Conservation (phyloP, 2,888 invertebrate species). For the Drosophila helvetica region DNA sequence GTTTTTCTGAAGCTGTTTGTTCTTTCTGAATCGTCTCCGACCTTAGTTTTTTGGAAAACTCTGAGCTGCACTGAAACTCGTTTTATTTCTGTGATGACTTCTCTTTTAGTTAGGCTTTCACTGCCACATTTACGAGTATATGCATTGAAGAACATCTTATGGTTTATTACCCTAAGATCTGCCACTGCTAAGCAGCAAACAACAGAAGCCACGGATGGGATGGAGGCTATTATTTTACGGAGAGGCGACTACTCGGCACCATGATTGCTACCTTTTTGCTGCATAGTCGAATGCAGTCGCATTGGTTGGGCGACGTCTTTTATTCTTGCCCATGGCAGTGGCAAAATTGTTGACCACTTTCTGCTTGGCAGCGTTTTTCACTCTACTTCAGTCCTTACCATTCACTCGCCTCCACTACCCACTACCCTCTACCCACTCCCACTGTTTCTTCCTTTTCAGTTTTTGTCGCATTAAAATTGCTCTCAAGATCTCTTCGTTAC, state of each 20-base stretch:
- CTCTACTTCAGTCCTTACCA: slow-evolving; percentile 34
- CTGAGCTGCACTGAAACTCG: slow-evolving; percentile 4
- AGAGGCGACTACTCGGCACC: slow-evolving; percentile 56
- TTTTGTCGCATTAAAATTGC: slow-evolving; percentile 63
- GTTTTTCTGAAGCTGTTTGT: background rate
- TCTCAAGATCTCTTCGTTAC: slow-evolving; percentile 68
- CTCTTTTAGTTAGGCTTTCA: slow-evolving; percentile 56
- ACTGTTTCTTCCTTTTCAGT: slow-evolving; percentile 9
- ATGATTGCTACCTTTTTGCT: slow-evolving; percentile 70
- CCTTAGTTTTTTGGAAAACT: background rate
- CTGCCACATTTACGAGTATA: slow-evolving; percentile 55
- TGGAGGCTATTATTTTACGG: slow-evolving; percentile 66
- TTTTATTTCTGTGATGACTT: slow-evolving; percentile 19
- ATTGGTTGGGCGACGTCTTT: slow-evolving; percentile 54
- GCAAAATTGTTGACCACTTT: slow-evolving; percentile 77
- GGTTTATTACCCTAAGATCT: slow-evolving; percentile 61
- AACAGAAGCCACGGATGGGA: slow-evolving; percentile 51
- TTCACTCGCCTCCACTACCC: background rate
- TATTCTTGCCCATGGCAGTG: slow-evolving; percentile 74
- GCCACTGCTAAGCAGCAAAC: slow-evolving; percentile 26
- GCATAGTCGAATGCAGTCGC: slow-evolving; percentile 38
- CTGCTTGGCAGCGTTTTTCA: slow-evolving; percentile 65
- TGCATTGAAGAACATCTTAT: slow-evolving; percentile 64
- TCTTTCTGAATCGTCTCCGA: background rate
- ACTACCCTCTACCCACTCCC: slow-evolving; percentile 32